Base-by-base conservation (phyloP, 2,113 vertebrate genomes). In the Perognathus longimembris region DNA sequence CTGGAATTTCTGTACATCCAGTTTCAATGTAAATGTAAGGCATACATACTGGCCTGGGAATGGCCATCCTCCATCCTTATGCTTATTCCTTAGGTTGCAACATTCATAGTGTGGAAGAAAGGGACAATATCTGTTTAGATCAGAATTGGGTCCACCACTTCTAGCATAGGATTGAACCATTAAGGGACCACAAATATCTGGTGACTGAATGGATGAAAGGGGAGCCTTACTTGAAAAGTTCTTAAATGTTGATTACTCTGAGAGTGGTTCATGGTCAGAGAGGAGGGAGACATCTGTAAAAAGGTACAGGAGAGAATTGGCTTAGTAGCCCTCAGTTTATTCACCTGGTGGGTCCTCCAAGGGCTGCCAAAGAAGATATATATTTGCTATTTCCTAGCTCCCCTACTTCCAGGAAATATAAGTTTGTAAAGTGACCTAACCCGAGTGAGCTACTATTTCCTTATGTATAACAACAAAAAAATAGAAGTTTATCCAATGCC, bases 301-400 rank as follows among this genome's bases (percentile, higher is more conserved):
- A 67, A 38, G 3, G 1, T 22, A 26, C 15, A 15, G 67, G 21
- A 70, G 17, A 4, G 26, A 17, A 10, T 78, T 32, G 17, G 57
- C 9, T 17, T 32, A 0, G 38, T 12, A 10, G 20, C 14, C 4
- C 59, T 92, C 4, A 21, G 7, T 36, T 67, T 15, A 40, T 34
- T 28, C 6, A n/a, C 7, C 15, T 14, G 20, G 7, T 42, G 11
- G 38, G n/a, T 34, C 14, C 1, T 12, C 21, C 8, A 21, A 0
- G 11, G 83, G 10, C 61, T 75, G 17, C 17, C 10, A 17, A 59
- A 64, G 32, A 18, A 28, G 24, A 10, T 0, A 3, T 40, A n/a
- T 36, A 30, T 10, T 1, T 21, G 14, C 20, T 30, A 5, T 10
- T 34, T 84, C 69, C 40, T 30, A 64, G 20, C 34, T 85, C 21